Evolutionary conservation across 2,113 vertebrate species (phyloP).

Genomic region (Marcusenius ussheri): DNA sequence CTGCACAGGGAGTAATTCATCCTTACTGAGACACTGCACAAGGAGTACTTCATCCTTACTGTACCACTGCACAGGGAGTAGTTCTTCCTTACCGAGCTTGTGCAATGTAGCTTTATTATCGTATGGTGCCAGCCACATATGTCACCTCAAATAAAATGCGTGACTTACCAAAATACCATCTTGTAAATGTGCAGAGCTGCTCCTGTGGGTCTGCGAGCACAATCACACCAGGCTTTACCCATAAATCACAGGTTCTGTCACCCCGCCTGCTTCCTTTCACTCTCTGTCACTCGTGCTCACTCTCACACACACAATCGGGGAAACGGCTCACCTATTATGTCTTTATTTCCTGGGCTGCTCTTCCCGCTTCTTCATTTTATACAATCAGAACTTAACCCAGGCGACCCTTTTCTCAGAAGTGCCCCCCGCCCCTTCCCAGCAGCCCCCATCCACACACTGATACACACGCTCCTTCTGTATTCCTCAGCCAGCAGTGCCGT

Average conservation of each 20-base stretch:
- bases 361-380: slow-evolving; percentile 23
- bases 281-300: background rate
- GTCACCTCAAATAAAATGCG: background rate
- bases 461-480: slow-evolving; percentile 38
- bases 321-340: slow-evolving; percentile 42
- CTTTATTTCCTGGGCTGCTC: slow-evolving; percentile 46
- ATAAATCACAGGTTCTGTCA: background rate
- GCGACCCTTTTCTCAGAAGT: slow-evolving; percentile 19
- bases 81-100: background rate
- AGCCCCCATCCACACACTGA: slow-evolving; percentile 19
- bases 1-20: background rate
- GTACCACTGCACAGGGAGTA: background rate
- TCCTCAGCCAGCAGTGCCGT: slow-evolving; percentile 56
- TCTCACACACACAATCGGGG: slow-evolving; percentile 22
- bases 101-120: background rate
- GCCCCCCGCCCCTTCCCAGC: background rate
- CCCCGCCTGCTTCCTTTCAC: background rate
- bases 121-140: background rate
- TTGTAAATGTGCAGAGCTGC: background rate
- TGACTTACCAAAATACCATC: background rate
- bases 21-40: background rate
- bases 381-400: slow-evolving; percentile 24
- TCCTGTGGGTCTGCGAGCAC: background rate
- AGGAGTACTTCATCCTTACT: background rate
- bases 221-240: background rate